Evolutionary conservation across 1,140 invertebrate genomes (phyloP).

Genomic region (Panagrolaimus sp.): DNA sequence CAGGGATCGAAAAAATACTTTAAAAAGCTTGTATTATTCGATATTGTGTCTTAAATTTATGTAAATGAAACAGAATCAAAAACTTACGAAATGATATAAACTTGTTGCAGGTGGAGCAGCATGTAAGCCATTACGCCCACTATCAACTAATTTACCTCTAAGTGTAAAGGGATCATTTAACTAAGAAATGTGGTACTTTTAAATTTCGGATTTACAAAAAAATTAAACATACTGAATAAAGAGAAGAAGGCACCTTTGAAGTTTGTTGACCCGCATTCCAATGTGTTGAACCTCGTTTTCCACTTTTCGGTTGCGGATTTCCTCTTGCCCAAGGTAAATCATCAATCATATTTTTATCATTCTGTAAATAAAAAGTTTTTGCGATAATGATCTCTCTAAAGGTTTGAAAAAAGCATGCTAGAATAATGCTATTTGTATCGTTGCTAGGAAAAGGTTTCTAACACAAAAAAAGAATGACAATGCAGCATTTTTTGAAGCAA

Average conservation of each 20-base stretch:
- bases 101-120: not conserved
- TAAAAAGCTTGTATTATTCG: no score
- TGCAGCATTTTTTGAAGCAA: no score
- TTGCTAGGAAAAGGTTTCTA: not conserved
- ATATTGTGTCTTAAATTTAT: no score
- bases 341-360: constrained; percentile 22
- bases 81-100: constrained; percentile 10
- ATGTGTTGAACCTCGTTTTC: constrained; percentile 28
- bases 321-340: constrained; percentile 42
- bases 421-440: not conserved
- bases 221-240: not conserved
- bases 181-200: not conserved
- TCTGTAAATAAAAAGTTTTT: constrained; percentile 1
- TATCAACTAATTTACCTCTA: constrained; percentile 11
- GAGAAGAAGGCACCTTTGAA: constrained; percentile 1
- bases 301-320: constrained; percentile 42
- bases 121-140: not conserved
- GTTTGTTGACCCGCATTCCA: constrained; percentile 34
- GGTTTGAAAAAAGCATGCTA: constrained; percentile 3
- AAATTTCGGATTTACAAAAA: not conserved
- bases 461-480: not conserved
- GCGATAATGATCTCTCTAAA: not conserved
- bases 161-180: not conserved
- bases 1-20: no score
- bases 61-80: no score